A percentile compares a stretch with the other conserved stretches of the same genome.
Conservation (phyloP, 1,140 invertebrate species). For the Teleopsis dalmanni region DNA sequence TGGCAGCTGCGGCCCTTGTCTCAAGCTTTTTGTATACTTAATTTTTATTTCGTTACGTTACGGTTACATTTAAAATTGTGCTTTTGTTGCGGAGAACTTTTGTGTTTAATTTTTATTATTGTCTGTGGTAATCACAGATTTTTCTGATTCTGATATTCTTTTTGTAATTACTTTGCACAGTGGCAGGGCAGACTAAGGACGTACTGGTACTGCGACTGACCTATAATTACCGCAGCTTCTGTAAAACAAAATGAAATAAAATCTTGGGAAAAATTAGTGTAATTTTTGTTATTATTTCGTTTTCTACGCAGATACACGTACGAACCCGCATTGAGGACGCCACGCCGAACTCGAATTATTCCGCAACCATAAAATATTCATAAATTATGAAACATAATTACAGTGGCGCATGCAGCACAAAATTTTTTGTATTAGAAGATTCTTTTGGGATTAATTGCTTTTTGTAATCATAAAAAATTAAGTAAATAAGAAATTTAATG, state of each 20-base stretch:
- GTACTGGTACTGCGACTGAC: constrained; percentile 4
- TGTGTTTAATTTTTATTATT: not conserved
- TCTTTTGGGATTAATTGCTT: no score
- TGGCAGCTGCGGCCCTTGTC: no score
- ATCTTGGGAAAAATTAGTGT: not conserved
- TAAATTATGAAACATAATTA: no score
- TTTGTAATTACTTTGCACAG: not conserved
- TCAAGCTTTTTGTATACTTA: no score
- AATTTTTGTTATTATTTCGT: not conserved
- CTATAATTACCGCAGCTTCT: constrained; percentile 7
- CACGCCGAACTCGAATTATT: no score
- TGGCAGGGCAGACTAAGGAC: not conserved
- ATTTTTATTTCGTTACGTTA: no score
- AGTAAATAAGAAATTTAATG: no score
- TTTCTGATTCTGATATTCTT: not conserved
- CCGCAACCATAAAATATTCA: no score
- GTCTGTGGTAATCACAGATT: not conserved
- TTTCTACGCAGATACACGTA: not conserved
- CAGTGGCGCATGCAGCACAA: no score
- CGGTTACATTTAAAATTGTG: constrained; percentile 6
- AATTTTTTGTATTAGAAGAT: no score
- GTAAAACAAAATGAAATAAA: constrained; percentile 4
- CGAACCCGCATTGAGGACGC: no score
- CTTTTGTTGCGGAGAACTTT: not conserved
- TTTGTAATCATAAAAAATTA: no score